Base-by-base conservation (phyloP, 2,113 vertebrate species). In the Stomatorhinus ivindoensis region DNA sequence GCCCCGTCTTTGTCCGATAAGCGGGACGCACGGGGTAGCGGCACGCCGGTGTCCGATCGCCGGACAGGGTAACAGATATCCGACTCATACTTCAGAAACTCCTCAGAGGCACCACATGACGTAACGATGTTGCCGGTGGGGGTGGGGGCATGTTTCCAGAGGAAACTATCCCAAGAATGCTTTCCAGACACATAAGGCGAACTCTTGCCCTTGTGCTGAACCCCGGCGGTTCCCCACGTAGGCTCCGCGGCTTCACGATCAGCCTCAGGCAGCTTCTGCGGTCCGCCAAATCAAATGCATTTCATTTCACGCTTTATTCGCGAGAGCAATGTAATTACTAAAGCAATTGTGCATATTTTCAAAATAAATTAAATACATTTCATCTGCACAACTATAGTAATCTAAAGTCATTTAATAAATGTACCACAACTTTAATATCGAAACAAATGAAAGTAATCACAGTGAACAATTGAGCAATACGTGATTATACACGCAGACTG, bases 101-200 rank as follows among this genome's bases (percentile, higher is more conserved):
- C 48, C 69, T 82, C 47, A 76, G 31, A 53, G 48, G 48, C 19
- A 80, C 47, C 35, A 47, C 21, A 65, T 89, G 88, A 89, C 88
- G 39, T 82, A 46, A 83, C 3, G 31, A 48, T 53, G 31, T 83
- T 76, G 27, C 55, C 44, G 35, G 39, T 73, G 85, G 61, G 48
- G 86, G 55, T 90, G 90, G 86, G 55, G 89, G 89, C 80, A 51
- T n/a, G 55, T 87, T 92, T 88, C 87, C 87, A 87, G 87, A 89
- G 88, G 83, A 88, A 93, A 58, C 90, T 88, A 91, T 94, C 91
- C 88, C 53, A 88, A 76, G 85, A 93, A 91, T 92, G 88, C 86
- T 69, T 15, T 90, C 69, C 61, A 9, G 58, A 47, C 88, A 46
- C 87, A 87, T 65, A 48, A 80, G 50, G 89, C 86, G 90, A 86